Conservation (phyloP, 2,888 invertebrate genomes). For the Holacanthella duospinosa region DNA sequence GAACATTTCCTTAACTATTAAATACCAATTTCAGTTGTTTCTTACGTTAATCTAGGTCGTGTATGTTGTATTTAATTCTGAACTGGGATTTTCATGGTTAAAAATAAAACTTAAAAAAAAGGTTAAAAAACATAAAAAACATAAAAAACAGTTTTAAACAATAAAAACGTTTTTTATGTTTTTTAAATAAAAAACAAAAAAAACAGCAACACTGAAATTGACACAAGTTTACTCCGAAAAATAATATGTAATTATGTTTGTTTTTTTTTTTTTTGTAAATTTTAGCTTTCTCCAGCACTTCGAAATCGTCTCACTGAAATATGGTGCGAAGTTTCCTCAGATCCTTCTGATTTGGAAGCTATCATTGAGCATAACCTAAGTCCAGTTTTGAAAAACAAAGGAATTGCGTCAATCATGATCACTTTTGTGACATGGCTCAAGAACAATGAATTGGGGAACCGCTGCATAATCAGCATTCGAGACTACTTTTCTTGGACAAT, state of each 20-base stretch:
- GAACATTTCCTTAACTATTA: too few species aligned
- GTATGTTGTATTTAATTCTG: too few species aligned
- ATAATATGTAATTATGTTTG: too few species aligned
- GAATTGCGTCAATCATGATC: conserved; percentile 51
- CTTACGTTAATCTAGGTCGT: too few species aligned
- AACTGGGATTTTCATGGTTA: too few species aligned
- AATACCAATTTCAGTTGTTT: too few species aligned
- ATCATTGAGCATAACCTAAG: conserved; percentile 72
- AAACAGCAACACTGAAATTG: too few species aligned
- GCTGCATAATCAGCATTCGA: conserved; percentile 76
- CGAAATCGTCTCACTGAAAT: conserved; percentile 97
- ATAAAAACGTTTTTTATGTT: too few species aligned
- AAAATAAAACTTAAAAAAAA: too few species aligned
- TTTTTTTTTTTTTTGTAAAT: conserved; percentile 3
- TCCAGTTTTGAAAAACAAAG: conserved; percentile 53
- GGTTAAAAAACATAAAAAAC: too few species aligned
- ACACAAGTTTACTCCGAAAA: neutral
- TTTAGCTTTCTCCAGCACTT: conserved; percentile 78
- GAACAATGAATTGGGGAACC: conserved; percentile 35
- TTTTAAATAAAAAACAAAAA: too few species aligned
- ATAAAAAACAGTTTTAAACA: too few species aligned
- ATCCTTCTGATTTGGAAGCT: conserved; percentile 59
- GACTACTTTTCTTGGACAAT: conserved; percentile 86
- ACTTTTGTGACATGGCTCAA: conserved; percentile 29
- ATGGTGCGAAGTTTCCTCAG: conserved; percentile 78